Evolutionary conservation across 2,113 vertebrate genomes (phyloP).

Genomic region (Lucifuga dentata): DNA sequence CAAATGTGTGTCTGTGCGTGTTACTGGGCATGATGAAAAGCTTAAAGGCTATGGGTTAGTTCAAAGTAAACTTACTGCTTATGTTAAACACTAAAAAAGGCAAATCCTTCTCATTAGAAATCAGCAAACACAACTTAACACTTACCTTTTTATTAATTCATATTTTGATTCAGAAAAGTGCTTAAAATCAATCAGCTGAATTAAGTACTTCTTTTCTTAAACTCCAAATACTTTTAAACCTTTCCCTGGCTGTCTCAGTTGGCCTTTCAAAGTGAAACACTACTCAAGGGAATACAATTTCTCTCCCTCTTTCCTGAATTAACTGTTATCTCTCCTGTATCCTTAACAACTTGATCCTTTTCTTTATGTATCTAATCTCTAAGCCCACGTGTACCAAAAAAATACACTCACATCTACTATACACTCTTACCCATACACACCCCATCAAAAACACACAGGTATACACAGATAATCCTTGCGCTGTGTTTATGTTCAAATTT

Average conservation of each 20-base stretch:
- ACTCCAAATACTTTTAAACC: constrained; percentile 21
- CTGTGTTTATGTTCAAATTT: constrained; percentile 22
- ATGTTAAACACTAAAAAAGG: constrained; percentile 28
- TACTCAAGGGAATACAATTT: constrained; percentile 52
- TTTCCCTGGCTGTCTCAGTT: constrained; percentile 32
- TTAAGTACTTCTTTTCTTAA: constrained; percentile 10
- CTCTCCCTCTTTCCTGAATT: constrained; percentile 21
- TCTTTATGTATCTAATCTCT: constrained; percentile 62
- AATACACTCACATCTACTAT: constrained; percentile 46
- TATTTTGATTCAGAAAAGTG: constrained; percentile 4
- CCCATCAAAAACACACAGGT: not conserved
- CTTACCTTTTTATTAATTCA: not conserved
- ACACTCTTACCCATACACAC: constrained; percentile 31
- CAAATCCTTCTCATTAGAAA: not conserved
- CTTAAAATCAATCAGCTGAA: not conserved
- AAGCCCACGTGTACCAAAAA: constrained; percentile 40
- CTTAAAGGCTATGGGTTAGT: constrained; percentile 27
- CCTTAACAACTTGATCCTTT: constrained; percentile 60
- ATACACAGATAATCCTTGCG: not conserved
- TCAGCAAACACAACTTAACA: not conserved
- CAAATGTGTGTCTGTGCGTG: not conserved
- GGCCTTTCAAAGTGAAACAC: constrained; percentile 56
- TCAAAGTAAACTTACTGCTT: constrained; percentile 2
- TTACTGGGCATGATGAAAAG: constrained; percentile 15
- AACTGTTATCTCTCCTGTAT: constrained; percentile 54